A percentile compares a stretch with the other conserved stretches of the same genome.
phyloP scores from a whole-genome alignment of 2,888 invertebrate genomes.

The Heliconius charithonia region DNA sequence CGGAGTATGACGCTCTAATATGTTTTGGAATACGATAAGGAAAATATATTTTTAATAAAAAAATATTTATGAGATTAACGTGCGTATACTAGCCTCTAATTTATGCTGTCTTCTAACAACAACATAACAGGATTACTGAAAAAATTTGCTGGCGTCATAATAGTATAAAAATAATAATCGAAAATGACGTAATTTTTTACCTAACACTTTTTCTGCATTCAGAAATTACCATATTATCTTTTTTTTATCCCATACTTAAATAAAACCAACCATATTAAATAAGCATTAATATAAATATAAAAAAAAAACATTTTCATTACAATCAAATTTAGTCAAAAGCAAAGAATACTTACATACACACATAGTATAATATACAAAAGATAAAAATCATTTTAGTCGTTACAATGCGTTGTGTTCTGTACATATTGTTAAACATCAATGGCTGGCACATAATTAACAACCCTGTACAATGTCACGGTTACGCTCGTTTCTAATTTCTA shows the following conservation, averaged over 20 bases:
- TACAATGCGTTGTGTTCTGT: background rate
- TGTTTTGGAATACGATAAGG: no score
- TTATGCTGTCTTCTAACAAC: no score
- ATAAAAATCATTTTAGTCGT: conserved; percentile 20
- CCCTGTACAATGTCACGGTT: conserved; percentile 28
- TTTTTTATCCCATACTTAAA: no score
- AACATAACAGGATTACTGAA: no score
- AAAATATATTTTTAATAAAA: no score
- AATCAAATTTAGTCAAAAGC: conserved; percentile 12
- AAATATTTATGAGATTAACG: background rate
- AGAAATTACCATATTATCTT: no score
- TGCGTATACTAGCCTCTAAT: background rate
- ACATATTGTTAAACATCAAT: conserved; percentile 20
- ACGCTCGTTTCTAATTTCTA: background rate
- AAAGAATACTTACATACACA: conserved; percentile 6
- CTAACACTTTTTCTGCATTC: background rate
- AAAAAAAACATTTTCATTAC: background rate
- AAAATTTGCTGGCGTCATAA: no score
- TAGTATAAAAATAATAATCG: no score
- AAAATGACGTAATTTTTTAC: background rate
- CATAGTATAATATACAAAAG: background rate
- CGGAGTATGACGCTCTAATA: no score
- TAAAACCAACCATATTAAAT: no score
- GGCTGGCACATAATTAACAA: conserved; percentile 15
- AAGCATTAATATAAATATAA: background rate